Conservation (phyloP, 2,113 vertebrate species). For the Melanerpes formicivorus region DNA sequence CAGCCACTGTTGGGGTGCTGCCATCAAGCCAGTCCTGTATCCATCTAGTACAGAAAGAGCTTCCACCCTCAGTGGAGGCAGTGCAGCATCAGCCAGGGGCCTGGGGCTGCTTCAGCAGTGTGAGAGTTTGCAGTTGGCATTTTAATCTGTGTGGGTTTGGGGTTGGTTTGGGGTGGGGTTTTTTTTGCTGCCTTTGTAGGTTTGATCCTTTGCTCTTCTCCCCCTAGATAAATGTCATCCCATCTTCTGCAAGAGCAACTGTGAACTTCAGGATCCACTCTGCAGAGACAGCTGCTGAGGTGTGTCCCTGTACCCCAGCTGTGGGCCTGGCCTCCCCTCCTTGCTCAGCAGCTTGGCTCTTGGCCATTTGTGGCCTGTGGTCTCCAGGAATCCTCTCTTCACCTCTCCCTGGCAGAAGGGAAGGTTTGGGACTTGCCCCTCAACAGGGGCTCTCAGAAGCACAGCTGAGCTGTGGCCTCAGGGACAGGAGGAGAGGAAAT, state of each 20-base stretch:
- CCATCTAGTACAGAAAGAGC: background rate
- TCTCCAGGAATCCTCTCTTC: background rate
- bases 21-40: no score
- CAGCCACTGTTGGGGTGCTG: no score
- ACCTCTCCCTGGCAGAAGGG: background rate
- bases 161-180: no score
- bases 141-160: background rate
- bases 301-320: background rate
- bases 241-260: slow-evolving; percentile 82
- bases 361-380: background rate
- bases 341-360: background rate
- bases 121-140: background rate
- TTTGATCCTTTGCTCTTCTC: background rate
- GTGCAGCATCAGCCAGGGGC: background rate
- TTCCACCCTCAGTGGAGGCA: background rate
- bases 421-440: background rate
- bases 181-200: background rate
- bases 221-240: slow-evolving; percentile 86
- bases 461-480: background rate
- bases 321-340: background rate
- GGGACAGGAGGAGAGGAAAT: no score
- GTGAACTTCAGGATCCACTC: slow-evolving; percentile 92
- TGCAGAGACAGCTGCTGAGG: slow-evolving; percentile 86
- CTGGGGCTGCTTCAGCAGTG: background rate
- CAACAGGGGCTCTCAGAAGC: background rate